Evolutionary conservation across 53 echinoderm and acorn worm genomes (phyloP), one percentile per base, ranked within the genome.

Genomic region (Apostichopus leukothele): DNA sequence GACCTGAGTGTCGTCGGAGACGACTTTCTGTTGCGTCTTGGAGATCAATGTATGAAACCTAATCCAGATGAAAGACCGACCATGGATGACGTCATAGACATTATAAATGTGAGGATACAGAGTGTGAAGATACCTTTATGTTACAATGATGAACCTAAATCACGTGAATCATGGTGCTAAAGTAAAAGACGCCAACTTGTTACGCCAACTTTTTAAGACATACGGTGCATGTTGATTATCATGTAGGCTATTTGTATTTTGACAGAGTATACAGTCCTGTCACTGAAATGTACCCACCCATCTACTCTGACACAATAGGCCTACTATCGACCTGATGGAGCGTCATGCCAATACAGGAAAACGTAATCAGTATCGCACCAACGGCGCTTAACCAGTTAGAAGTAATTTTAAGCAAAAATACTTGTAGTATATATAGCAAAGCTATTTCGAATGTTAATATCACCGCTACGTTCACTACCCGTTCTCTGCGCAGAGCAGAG

Each of bases 41-140:
- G 79, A 79, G 9, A 51, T 19, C 53, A 79, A 16, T 79, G 79
- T 19, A 79, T 79, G 79, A 53, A 79, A 51, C 19, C 53, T 10
- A 79, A 79, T 19, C 51, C 79, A 79, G 79, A 79, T n/a, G 51
- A 27, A n/a, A 79, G 79, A 53, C 79, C 79, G 1, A 51, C 5
- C 0, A 5, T 79, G 18, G 50, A 9, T 79, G 79, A 79, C 79
- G 79, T 79, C 50, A 79, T 79, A 19, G 18, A 52, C 63, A 63
- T 63, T 63, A 63, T 63, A 13, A 63, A 63, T 63, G 63, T 63
- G 4, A 63, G 63, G 63, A 63, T 63, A 63, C 12, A 63, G 16
- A 63, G 63, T 63, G 11, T 63, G 16, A 11, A 13, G 16, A 13
- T 16, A 13, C 63, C 16, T 4, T 9, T 4, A 63, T 63, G 63